These are phyloP conservation scores for Acropternis orthonyx DNA, from an alignment of 2,797 vertebrate genomes.

Conservation along the genomic window DNA sequence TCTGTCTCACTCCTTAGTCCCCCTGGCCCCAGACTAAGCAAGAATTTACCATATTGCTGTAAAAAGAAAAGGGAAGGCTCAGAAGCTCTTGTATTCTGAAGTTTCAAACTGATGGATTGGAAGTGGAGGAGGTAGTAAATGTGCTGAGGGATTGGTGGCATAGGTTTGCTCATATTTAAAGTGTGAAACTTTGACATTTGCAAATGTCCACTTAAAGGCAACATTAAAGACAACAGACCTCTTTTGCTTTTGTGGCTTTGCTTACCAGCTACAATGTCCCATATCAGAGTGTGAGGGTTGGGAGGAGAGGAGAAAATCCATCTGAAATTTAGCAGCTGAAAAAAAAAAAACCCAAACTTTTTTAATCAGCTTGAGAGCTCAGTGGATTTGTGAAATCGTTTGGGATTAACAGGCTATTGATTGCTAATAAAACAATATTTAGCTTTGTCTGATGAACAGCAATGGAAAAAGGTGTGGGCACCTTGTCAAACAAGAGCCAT, in stretches of 20 bases:
- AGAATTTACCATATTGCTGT: neutral
- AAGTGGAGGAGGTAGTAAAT: neutral
- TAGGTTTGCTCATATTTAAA: neutral
- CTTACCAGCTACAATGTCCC: constrained; percentile 58
- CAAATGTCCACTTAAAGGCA: constrained; percentile 5
- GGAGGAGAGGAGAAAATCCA: constrained; percentile 59
- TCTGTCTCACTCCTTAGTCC: neutral
- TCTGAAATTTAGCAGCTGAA: constrained; percentile 72
- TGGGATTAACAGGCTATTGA: constrained; percentile 85
- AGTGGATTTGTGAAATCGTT: constrained; percentile 81
- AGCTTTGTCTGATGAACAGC: constrained; percentile 80
- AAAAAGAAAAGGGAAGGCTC: neutral
- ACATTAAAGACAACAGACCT: constrained; percentile 25
- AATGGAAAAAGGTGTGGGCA: constrained; percentile 80
- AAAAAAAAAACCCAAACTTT: constrained; percentile 10
- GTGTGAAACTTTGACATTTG: constrained; percentile 17
- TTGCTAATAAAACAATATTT: constrained; percentile 90
- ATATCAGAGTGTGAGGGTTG: constrained; percentile 30
- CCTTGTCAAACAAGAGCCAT: constrained; percentile 82
- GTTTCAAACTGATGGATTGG: neutral
- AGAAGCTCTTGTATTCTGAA: neutral
- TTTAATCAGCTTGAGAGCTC: constrained; percentile 78
- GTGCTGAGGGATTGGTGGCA: neutral
- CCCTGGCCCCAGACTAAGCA: neutral
- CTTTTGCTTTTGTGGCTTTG: constrained; percentile 58